These are phyloP conservation scores for Aplysina aerophoba DNA, from an alignment of 37 sponge, comb jelly and placozoan species.

Conservation along the genomic window DNA sequence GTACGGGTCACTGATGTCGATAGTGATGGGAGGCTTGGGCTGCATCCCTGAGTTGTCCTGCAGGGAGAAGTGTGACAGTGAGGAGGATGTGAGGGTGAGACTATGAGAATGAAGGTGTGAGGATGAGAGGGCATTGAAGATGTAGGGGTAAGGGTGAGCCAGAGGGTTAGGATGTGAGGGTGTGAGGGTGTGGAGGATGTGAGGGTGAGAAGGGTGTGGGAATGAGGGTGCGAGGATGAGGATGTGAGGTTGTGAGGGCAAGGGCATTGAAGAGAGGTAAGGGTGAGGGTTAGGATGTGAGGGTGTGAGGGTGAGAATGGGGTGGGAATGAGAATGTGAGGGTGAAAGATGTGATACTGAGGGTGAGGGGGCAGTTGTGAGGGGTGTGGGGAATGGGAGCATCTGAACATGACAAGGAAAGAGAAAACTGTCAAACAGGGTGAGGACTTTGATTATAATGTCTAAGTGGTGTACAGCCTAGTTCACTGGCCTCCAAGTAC, in stretches of 20 bases:
- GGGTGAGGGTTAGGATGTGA: neutral
- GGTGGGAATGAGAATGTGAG: neutral
- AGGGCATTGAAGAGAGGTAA: neutral
- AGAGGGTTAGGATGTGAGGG: neutral
- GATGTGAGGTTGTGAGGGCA: neutral
- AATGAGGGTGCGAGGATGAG: neutral
- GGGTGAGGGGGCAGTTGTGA: no score
- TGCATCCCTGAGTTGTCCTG: constrained; percentile 37
- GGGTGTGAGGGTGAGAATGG: neutral
- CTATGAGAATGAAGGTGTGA: neutral
- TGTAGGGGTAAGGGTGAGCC: neutral
- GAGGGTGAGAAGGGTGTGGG: no score
- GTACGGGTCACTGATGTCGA: constrained; percentile 90
- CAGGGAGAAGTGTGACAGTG: neutral
- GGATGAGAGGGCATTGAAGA: neutral
- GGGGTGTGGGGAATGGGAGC: no score
- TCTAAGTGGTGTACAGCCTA: constrained; percentile 61
- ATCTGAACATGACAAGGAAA: no score
- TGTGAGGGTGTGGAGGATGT: neutral
- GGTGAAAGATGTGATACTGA: no score
- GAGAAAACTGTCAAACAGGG: no score
- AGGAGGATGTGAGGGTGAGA: neutral
- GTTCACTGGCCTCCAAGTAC: neutral
- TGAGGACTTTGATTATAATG: constrained; percentile 8
- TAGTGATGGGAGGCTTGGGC: constrained; percentile 54